Evolutionary conservation across 2,888 invertebrate genomes (phyloP).

Genomic region (Plutella xylostella): DNA sequence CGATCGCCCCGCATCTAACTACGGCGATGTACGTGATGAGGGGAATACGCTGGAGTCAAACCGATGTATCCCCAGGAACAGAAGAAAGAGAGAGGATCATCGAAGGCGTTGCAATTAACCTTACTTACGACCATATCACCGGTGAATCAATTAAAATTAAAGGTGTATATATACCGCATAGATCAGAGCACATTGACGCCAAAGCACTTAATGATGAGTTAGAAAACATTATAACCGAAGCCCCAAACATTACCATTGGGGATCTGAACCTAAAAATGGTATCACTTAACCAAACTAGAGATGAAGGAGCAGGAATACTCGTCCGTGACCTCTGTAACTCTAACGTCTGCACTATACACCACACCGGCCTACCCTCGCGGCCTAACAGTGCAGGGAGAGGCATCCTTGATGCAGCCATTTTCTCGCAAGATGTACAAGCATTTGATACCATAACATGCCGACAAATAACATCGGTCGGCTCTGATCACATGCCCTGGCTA

Average conservation of each 20-base stretch:
- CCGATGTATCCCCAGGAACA: constrained; percentile 1
- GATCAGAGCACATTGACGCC: constrained; percentile 5
- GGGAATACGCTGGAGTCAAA: constrained; percentile 8
- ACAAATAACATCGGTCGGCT: background rate
- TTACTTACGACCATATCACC: background rate
- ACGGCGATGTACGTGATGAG: constrained; percentile 8
- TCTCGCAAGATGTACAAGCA: background rate
- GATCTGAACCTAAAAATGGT: constrained; percentile 9
- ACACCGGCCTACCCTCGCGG: background rate
- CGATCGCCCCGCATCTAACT: constrained; percentile 1
- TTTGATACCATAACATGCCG: background rate
- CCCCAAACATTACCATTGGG: constrained; percentile 1
- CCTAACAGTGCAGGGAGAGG: background rate
- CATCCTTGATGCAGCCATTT: constrained; percentile 2
- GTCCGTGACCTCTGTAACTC: background rate
- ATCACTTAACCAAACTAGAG: constrained; percentile 2
- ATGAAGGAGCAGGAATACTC: background rate
- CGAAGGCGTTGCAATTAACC: constrained; percentile 4
- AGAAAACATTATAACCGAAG: background rate
- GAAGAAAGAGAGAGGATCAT: background rate
- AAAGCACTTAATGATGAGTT: constrained; percentile 4
- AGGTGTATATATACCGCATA: constrained; percentile 5
- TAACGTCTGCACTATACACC: background rate
- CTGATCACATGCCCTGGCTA: constrained; percentile 2
- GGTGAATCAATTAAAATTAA: constrained; percentile 2